Conservation (phyloP, 2,113 vertebrate species). For the Anhinga anhinga region DNA sequence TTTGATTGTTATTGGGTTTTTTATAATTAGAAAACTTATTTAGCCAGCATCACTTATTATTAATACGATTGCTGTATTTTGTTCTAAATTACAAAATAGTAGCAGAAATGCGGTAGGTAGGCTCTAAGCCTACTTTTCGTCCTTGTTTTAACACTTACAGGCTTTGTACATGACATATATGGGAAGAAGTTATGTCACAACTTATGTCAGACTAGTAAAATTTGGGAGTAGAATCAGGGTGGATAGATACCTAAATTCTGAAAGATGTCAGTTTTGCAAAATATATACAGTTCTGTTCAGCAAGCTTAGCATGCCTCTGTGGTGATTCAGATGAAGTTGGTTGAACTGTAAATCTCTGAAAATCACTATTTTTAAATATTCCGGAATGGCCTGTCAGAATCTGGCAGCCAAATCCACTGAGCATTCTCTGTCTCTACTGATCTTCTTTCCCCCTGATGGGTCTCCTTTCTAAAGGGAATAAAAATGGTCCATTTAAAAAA, state of each 20-base stretch:
- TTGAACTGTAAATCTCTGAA: background rate
- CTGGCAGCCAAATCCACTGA: background rate
- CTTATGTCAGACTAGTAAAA: background rate
- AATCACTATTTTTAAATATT: background rate
- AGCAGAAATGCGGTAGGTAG: background rate
- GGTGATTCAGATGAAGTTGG: background rate
- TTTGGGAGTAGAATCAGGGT: background rate
- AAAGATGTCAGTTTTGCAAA: constrained; percentile 12
- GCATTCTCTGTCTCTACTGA: background rate
- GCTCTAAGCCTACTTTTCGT: background rate
- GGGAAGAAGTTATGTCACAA: background rate
- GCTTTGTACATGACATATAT: background rate
- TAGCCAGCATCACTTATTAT: background rate
- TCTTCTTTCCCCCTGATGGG: background rate
- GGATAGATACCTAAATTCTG: background rate
- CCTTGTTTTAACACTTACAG: background rate
- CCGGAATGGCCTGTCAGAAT: background rate
- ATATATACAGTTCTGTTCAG: background rate
- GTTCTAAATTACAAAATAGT: background rate
- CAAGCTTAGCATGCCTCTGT: background rate
- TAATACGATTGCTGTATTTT: background rate
- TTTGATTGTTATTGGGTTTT: background rate
- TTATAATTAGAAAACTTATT: background rate
- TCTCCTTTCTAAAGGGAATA: background rate
- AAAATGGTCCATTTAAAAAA: background rate